A percentile compares a stretch with the other conserved stretches of the same genome.
Evolutionary conservation across 2,797 vertebrate species (phyloP).

Genomic region (Xiphorhynchus erythropygius): DNA sequence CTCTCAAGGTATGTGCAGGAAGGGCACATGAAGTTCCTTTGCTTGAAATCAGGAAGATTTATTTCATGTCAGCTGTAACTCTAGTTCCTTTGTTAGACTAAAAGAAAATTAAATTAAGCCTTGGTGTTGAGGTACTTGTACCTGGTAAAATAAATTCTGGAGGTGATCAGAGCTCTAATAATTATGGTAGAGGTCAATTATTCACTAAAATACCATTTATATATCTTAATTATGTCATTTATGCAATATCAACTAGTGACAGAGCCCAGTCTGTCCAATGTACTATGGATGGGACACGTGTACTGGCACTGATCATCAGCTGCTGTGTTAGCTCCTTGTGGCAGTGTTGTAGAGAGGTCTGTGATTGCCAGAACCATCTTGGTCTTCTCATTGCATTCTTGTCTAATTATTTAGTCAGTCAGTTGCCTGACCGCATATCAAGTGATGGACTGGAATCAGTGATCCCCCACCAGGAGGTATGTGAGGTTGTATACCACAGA

Average conservation of each 20-base stretch:
- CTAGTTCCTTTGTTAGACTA: not conserved
- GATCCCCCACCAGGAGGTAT: not conserved
- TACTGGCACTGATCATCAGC: not conserved
- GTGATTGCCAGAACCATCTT: not conserved
- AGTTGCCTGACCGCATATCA: not conserved
- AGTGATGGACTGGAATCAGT: not conserved
- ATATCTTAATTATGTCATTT: not conserved
- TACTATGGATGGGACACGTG: fast-evolving
- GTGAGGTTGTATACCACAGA: not conserved
- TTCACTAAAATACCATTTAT: not conserved
- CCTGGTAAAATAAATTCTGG: not conserved
- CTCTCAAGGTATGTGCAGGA: not conserved
- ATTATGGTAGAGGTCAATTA: not conserved
- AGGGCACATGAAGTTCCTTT: not conserved
- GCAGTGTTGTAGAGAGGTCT: not conserved
- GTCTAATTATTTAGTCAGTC: not conserved
- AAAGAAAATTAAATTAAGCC: not conserved
- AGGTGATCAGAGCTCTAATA: not conserved
- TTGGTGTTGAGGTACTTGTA: not conserved
- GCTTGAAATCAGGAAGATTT: not conserved
- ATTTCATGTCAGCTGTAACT: not conserved
- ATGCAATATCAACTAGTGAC: not conserved
- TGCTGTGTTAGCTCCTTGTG: not conserved
- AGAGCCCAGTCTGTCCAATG: not conserved
- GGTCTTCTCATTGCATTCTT: not conserved